Conservation (phyloP, 2,113 vertebrate species). For the Ranitomeya imitator region DNA sequence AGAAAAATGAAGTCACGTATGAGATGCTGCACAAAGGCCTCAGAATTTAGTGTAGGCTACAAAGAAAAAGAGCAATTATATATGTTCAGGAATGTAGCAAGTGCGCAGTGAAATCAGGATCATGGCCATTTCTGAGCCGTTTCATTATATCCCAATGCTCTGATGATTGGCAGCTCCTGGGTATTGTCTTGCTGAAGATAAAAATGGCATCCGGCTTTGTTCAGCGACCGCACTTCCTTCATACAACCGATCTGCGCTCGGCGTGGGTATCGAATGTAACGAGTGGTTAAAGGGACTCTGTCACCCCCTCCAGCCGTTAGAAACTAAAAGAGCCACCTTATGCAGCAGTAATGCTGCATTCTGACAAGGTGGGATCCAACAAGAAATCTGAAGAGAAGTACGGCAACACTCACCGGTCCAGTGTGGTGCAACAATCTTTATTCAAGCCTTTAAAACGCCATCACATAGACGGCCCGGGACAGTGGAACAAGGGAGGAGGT, state of each 20-base stretch:
- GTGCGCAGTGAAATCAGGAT: neutral
- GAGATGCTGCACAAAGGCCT: conserved; percentile 23
- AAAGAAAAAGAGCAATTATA: conserved; percentile 29
- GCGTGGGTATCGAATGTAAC: neutral
- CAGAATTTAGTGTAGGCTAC: neutral
- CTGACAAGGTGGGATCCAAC: no score
- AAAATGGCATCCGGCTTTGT: neutral
- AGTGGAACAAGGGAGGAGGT: no score
- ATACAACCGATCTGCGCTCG: neutral
- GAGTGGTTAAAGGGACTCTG: no score
- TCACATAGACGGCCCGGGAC: no score
- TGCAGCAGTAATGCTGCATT: no score
- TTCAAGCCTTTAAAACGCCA: no score
- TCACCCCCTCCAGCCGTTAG: no score
- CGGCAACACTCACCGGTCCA: no score
- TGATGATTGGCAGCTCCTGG: conserved; percentile 10
- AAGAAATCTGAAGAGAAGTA: no score
- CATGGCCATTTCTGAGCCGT: conserved; percentile 5
- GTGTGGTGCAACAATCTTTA: no score
- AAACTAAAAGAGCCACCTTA: no score
- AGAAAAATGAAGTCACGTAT: neutral
- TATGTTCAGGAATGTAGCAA: conserved; percentile 26
- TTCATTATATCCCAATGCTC: neutral
- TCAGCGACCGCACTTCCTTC: neutral
- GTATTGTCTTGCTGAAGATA: neutral